These are phyloP conservation scores for Phasia obesa DNA, from an alignment of 2,888 invertebrate species.

Conservation along the genomic window DNA sequence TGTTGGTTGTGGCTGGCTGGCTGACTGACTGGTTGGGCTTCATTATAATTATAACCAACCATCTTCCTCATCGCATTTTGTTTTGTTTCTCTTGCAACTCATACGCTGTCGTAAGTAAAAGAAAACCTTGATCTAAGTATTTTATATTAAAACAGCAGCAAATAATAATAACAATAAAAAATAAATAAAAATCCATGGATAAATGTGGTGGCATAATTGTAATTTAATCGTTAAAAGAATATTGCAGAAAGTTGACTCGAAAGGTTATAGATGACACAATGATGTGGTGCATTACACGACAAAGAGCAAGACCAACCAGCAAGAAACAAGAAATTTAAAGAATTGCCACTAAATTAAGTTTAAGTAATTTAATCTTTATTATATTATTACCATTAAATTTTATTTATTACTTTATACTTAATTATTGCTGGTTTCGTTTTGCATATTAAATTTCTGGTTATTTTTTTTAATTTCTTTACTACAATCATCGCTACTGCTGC, in stretches of 20 bases:
- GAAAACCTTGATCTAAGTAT: constrained; percentile 65
- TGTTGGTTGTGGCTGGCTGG: constrained; percentile 16
- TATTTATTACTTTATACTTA: neutral
- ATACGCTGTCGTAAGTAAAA: constrained; percentile 20
- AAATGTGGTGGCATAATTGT: constrained; percentile 43
- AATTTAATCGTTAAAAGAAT: constrained; percentile 56
- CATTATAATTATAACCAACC: constrained; percentile 18
- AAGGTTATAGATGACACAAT: constrained; percentile 62
- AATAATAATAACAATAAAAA: constrained; percentile 5
- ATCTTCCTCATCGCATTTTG: neutral
- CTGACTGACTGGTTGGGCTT: constrained; percentile 19
- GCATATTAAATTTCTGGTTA: constrained; percentile 51
- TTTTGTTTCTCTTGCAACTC: constrained; percentile 4
- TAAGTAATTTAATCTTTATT: constrained; percentile 49
- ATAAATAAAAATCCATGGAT: constrained; percentile 30
- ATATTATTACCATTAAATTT: constrained; percentile 1
- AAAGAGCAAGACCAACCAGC: constrained; percentile 23
- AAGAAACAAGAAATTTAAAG: constrained; percentile 17
- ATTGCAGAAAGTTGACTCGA: constrained; percentile 48
- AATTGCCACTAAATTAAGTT: constrained; percentile 32
- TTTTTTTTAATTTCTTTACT: constrained; percentile 37
- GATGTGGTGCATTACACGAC: constrained; percentile 17
- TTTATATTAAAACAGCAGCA: constrained; percentile 41
- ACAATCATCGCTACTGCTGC: constrained; percentile 25
- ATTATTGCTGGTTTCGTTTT: constrained; percentile 43